Base-by-base conservation (phyloP, 2,888 invertebrate genomes). In the Autographa gamma region DNA sequence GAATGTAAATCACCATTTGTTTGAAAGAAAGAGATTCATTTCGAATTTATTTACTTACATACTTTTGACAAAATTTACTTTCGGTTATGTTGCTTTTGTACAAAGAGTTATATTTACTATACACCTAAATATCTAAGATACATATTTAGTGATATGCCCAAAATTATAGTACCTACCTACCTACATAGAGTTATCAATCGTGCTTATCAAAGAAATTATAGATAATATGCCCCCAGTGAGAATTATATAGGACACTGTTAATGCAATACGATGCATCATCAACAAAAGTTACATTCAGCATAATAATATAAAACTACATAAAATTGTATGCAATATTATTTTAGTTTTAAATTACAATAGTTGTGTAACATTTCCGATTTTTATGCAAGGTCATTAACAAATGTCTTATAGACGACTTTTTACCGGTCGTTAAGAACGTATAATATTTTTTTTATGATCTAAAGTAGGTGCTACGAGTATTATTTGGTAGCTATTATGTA, bases 361-460 rank as follows among this genome's bases (percentile, higher is more conserved):
- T 48, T 48, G 48, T 48, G 48, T 48, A 48, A 48, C n/a, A 48
- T 8, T n/a, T n/a, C 4, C 11, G 16, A 16, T 48, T 48, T 48
- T n/a, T 16, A 48, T n/a, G n/a, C 48, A 48, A 48, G 48, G 48
- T 48, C 48, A 48, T 48, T 48, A 48, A 48, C 48, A 48, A 43
- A 48, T 48, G 48, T n/a, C 6, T n/a, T n/a, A 48, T 48, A n/a
- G 43, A 43, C 43, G 43, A 48, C 14, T 48, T 48, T 48, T 48
- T 48, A 8, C 7, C n/a, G n/a, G n/a, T 48, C 7, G 6, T 48
- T 48, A 43, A 0, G 48, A 48, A n/a, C n/a, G 7, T n/a, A 7
- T 48, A 48, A n/a, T 48, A 5, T n/a, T 8, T 0, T 48, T 4
- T n/a, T 48, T 7, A n/a, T n/a, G 14, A n/a, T 48, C 6, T n/a